phyloP scores from a whole-genome alignment of 2,888 invertebrate genomes.

The Machimus atricapillus region DNA sequence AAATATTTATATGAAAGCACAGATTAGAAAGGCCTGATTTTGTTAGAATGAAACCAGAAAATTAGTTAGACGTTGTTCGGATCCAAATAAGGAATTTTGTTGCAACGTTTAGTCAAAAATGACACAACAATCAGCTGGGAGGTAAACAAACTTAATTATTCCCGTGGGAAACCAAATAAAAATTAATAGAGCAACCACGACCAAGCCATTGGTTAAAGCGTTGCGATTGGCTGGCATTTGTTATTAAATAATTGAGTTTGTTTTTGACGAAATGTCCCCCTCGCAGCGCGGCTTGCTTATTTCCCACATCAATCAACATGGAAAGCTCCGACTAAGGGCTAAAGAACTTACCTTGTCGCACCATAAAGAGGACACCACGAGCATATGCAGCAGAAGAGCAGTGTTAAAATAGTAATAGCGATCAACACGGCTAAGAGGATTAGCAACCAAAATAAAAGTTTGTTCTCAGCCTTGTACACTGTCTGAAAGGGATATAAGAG shows the following conservation, averaged over 20 bases:
- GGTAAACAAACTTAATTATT: slow-evolving; percentile 22
- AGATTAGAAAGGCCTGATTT: slow-evolving; percentile 13
- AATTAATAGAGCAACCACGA: background rate
- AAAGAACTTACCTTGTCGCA: slow-evolving; percentile 69
- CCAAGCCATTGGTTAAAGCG: background rate
- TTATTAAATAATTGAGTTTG: slow-evolving; percentile 27
- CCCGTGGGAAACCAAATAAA: background rate
- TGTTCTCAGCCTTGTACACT: slow-evolving; percentile 76
- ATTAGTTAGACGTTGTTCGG: slow-evolving; percentile 8
- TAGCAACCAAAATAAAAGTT: slow-evolving; percentile 78
- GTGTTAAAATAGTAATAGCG: slow-evolving; percentile 72
- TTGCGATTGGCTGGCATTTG: background rate
- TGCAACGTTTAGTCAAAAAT: background rate
- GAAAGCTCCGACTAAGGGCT: background rate
- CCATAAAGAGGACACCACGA: slow-evolving; percentile 85
- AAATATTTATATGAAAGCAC: slow-evolving; percentile 8
- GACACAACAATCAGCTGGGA: background rate
- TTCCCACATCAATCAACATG: background rate
- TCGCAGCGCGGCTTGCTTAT: background rate
- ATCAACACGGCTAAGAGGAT: slow-evolving; percentile 78
- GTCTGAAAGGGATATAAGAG: slow-evolving; percentile 64
- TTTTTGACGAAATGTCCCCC: background rate
- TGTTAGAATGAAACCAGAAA: slow-evolving; percentile 36
- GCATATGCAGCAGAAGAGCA: slow-evolving; percentile 84
- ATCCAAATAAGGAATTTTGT: background rate